Percentiles rank a stretch among this genome's conserved stretches.
phyloP scores from a whole-genome alignment of 2,113 vertebrate genomes.

The Chaetodon trifascialis region DNA sequence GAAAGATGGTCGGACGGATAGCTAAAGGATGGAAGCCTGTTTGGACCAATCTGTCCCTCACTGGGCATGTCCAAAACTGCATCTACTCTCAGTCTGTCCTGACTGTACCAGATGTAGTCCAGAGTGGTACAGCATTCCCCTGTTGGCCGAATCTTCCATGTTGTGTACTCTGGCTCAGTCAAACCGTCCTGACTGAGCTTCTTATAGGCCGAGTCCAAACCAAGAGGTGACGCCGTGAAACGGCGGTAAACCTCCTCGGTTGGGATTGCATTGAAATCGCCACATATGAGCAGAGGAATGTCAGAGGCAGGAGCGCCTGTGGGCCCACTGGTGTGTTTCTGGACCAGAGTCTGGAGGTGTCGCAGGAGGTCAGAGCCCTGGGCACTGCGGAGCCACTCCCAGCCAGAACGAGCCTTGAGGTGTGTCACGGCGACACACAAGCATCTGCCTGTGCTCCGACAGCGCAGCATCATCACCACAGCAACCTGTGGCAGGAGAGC shows the following conservation, averaged over 20 bases:
- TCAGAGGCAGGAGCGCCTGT: not conserved
- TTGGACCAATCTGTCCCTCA: conserved; percentile 95
- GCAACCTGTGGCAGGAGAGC: conserved; percentile 83
- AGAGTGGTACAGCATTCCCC: conserved; percentile 94
- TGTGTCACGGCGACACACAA: conserved; percentile 93
- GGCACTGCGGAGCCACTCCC: conserved; percentile 93
- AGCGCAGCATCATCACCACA: conserved; percentile 89
- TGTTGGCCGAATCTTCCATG: conserved; percentile 95
- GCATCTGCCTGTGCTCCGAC: conserved; percentile 79
- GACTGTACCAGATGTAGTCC: conserved; percentile 98
- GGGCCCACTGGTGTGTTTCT: conserved; percentile 42
- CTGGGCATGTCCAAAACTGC: conserved; percentile 90
- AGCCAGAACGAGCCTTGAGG: conserved; percentile 93
- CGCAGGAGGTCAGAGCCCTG: conserved; percentile 94
- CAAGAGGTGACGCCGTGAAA: conserved; percentile 90
- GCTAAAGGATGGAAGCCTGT: conserved; percentile 93
- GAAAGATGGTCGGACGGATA: conserved; percentile 98
- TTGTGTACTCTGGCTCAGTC: conserved; percentile 92
- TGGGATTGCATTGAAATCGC: conserved; percentile 95
- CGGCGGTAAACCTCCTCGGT: conserved; percentile 92
- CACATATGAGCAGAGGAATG: conserved; percentile 90
- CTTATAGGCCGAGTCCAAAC: conserved; percentile 94
- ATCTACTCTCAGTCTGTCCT: conserved; percentile 85
- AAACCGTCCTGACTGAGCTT: conserved; percentile 89
- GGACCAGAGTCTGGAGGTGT: conserved; percentile 88